phyloP scores from a whole-genome alignment of 2,888 invertebrate species.

The Meteorus cinctellus region DNA sequence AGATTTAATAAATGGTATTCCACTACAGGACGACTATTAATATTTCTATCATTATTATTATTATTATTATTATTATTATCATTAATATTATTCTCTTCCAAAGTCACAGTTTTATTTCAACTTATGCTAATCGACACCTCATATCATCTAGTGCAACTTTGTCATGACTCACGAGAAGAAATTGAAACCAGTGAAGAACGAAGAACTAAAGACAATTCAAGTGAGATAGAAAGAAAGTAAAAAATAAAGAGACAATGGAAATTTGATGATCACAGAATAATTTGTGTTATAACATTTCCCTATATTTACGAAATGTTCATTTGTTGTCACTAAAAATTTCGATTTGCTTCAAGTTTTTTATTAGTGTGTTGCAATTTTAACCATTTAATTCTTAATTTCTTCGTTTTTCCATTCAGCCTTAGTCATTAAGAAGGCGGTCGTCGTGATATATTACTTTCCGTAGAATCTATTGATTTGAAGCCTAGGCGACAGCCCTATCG shows the following conservation, averaged over 20 bases:
- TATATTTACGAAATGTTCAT: neutral
- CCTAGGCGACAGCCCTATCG: conserved; percentile 12
- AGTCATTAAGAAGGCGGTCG: conserved; percentile 52
- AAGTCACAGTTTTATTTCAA: conserved; percentile 1
- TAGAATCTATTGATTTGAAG: conserved; percentile 47
- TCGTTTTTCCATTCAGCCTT: conserved; percentile 44
- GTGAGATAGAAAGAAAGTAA: neutral
- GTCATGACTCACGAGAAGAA: neutral
- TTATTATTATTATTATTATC: neutral
- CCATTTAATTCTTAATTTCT: conserved; percentile 3
- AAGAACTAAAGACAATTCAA: neutral
- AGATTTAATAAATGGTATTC: conserved; percentile 15
- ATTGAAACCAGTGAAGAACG: neutral
- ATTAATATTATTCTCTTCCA: neutral
- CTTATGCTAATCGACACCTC: neutral
- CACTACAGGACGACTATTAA: neutral
- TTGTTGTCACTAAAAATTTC: neutral
- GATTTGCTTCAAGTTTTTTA: neutral
- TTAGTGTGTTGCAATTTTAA: neutral
- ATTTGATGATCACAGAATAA: conserved; percentile 5
- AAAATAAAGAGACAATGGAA: neutral
- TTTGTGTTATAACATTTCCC: conserved; percentile 1
- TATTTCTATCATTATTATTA: neutral
- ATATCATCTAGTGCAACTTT: neutral
- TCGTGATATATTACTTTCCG: conserved; percentile 52